Evolutionary conservation across 2,797 vertebrate genomes (phyloP).

Genomic region (Falco biarmicus): DNA sequence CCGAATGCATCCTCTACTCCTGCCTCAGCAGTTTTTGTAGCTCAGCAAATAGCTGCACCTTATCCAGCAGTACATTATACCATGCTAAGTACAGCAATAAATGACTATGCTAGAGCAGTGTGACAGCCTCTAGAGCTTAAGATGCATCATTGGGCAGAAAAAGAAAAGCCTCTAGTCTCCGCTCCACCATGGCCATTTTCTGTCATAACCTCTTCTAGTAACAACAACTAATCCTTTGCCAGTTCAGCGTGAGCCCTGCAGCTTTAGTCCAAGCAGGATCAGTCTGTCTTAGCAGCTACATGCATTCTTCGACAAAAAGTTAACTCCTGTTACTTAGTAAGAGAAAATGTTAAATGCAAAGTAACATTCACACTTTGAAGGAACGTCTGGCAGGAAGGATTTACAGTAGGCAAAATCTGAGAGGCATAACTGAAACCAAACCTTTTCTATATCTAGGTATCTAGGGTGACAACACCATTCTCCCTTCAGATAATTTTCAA

Average conservation of each 20-base stretch:
- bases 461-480: background rate
- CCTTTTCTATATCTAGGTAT: background rate
- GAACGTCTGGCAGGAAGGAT: background rate
- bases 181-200: background rate
- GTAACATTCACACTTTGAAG: background rate
- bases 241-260: background rate
- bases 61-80: background rate
- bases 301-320: background rate
- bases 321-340: background rate
- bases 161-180: background rate
- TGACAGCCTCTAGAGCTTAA: background rate
- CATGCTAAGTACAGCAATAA: background rate
- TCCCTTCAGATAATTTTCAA: background rate
- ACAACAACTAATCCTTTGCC: background rate
- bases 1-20: background rate
- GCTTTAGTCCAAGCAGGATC: background rate
- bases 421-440: background rate
- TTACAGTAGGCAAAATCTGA: background rate
- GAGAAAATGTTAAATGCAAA: background rate
- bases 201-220: background rate
- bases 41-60: conserved; percentile 2
- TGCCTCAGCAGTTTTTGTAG: conserved; percentile 18
- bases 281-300: background rate
- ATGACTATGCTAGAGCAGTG: background rate
- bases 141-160: background rate